Conservation (phyloP, 2,797 vertebrate genomes). For the Poeciliopsis turneri region DNA sequence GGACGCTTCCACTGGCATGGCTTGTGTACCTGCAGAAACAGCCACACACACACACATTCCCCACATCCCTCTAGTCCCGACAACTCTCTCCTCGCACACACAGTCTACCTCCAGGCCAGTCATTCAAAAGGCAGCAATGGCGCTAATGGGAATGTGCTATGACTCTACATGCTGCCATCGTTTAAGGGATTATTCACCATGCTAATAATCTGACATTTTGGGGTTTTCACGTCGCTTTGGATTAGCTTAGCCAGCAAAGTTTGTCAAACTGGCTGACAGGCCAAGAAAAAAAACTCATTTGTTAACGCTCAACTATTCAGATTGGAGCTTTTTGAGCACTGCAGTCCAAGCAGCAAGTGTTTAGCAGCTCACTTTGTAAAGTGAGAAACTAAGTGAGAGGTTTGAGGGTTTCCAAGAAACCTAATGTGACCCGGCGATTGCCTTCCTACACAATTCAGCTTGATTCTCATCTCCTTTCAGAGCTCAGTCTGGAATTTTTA, state of each 20-base stretch:
- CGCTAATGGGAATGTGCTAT: slow-evolving; percentile 1
- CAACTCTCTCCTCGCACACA: not conserved
- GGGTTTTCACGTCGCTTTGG: not conserved
- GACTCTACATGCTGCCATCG: not conserved
- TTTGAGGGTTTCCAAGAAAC: not conserved
- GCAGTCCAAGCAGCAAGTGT: not conserved
- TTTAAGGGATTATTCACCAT: slow-evolving; percentile 1
- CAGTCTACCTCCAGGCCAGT: not conserved
- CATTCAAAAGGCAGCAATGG: not conserved
- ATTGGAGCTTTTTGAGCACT: not conserved
- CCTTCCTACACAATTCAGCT: no score
- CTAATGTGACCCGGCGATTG: no score
- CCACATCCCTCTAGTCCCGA: not conserved
- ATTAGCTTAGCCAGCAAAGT: slow-evolving; percentile 6
- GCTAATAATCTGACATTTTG: slow-evolving; percentile 1
- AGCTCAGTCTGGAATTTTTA: no score
- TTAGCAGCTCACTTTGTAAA: not conserved
- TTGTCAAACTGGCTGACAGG: not conserved
- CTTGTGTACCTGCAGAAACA: slow-evolving; percentile 1
- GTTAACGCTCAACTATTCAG: not conserved
- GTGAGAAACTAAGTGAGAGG: not conserved
- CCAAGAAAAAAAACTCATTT: not conserved
- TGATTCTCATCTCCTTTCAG: no score
- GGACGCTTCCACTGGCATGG: slow-evolving; percentile 47
- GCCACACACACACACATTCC: not conserved